Evolutionary conservation across 1,140 invertebrate species (phyloP), one percentile per base, ranked within the genome.

Genomic region (Palaemon carinicauda): DNA sequence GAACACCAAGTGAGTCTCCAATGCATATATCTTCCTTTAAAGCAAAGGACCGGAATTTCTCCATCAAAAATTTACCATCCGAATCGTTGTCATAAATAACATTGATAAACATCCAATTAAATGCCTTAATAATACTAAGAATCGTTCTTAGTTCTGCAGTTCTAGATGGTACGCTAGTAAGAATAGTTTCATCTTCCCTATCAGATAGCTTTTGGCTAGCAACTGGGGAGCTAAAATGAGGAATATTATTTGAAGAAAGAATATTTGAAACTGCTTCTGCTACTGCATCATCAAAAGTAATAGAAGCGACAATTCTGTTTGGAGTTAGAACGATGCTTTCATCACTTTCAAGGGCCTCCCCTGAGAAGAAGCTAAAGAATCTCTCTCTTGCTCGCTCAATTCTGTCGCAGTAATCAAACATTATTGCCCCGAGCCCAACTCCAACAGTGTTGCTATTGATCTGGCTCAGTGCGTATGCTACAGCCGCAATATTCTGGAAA

Each of bases 201-300:
- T 89, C 84, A 52, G 71, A 33, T n/a, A 87, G 65, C 65, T 86
- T 87, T 27, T 51, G 80, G 0, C 77, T 86, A 69, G 91, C 91
- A 21, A 92, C 88, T 78, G 91, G 92, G 24, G 87, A 78, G 80
- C 92, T 91, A 83, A 92, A 91, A 19, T 91, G 90, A 65, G 91
- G 91, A 21, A 92, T 88, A 86, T 92, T 91, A 24, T 92, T 91
- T 10, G 91, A 91, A 60, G 92, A 91, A 2, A 92, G 78, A 69
- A 90, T 89, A 5, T 88, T 77, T 12, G 89, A 90, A 7, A 91
- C 87, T 7, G 88, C 89, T 31, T 90, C 89, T 24, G 89, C 88
- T 10, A 85, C 83, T 1, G 88, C 82, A 56, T 90, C 90, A 86
- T 91, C 91, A 51, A 93, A 89, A n/a, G 90, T 91, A 10, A 92